Base-by-base conservation (phyloP, 1,140 invertebrate species). In the Drosophila watanabei region DNA sequence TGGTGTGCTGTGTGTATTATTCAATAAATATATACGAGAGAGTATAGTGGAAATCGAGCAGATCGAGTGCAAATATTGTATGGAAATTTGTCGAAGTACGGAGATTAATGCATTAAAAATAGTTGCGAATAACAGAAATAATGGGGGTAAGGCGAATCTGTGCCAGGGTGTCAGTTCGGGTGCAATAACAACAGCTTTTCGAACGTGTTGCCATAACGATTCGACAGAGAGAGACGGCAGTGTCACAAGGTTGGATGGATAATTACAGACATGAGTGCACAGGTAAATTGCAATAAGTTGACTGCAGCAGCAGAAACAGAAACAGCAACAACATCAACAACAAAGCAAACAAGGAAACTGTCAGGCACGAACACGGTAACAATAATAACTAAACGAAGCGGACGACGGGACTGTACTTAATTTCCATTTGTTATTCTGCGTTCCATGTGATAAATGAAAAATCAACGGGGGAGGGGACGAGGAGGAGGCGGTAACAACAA, bases 221-320 rank as follows among this genome's bases (percentile, higher is more conserved):
- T 35, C 39, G 45, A 39, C 32, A 62, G 52, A 80, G 45, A 11
- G 59, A 43, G 61, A 73, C 43, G 59, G 80, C 77, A 80, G 43
- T 83, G 68, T 81, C 68, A 83, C 86, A 90, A 89, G 85, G 82
- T 89, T 90, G 63, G 73, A 80, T 82, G 70, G 82, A 89, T 90
- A 89, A 89, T 89, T 89, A 85, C 81, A 82, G 75, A 85, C 81
- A 72, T 88, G 85, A 88, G 81, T 65, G 85, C 78, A 79, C 86
- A 90, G 85, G 75, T 90, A 85, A 90, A 90, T 79, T 85, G 76
- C 77, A 88, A 63, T 79, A 76, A 69, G 51, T 65, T 45, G 51
- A 68, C 52, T 73, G 60, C 59, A 72, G 71, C 86, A 87, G 62
- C 82, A 52, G 4, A 16, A 37, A 14, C 52, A n/a, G n/a, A n/a